Conservation (phyloP, 35 echinoderm and acorn worm species). For the Ptychodera flava region DNA sequence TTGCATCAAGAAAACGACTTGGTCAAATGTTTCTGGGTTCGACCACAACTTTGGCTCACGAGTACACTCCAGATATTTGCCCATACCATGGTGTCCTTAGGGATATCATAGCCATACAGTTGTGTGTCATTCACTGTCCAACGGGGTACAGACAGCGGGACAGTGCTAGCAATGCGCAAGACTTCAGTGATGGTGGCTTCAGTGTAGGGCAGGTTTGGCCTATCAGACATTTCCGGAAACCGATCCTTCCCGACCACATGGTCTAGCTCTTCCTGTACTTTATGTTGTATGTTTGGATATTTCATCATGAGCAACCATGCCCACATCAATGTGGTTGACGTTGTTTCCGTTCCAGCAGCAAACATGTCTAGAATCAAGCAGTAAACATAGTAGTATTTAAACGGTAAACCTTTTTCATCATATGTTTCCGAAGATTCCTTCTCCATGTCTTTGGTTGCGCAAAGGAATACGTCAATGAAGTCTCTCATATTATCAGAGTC, state of each 20-base stretch:
- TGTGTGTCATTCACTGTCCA: neutral
- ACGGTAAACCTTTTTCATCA: constrained; percentile 18
- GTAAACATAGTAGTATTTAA: constrained; percentile 31
- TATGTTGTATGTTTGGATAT: constrained; percentile 49
- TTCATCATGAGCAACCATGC: constrained; percentile 48
- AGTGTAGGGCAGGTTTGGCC: constrained; percentile 39
- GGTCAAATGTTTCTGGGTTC: neutral
- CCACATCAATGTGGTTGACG: constrained; percentile 78
- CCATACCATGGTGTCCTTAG: too few relatives aligned
- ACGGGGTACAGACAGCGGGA: constrained; percentile 26
- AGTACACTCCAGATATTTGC: neutral
- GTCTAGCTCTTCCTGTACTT: constrained; percentile 71
- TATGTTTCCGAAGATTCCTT: constrained; percentile 10
- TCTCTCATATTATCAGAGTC: neutral
- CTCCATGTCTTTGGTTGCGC: neutral
- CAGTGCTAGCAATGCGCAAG: constrained; percentile 13
- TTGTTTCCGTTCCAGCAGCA: too few relatives aligned
- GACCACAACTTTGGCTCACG: neutral
- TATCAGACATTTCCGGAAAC: constrained; percentile 16
- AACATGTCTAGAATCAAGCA: constrained; percentile 60
- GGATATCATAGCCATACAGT: constrained; percentile 21
- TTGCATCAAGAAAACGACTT: neutral
- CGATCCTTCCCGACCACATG: neutral
- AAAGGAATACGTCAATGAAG: neutral
- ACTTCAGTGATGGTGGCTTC: constrained; percentile 45